Evolutionary conservation across 2,113 vertebrate species (phyloP), one percentile per base, ranked within the genome.

Genomic region (Mystacornis crossleyi): DNA sequence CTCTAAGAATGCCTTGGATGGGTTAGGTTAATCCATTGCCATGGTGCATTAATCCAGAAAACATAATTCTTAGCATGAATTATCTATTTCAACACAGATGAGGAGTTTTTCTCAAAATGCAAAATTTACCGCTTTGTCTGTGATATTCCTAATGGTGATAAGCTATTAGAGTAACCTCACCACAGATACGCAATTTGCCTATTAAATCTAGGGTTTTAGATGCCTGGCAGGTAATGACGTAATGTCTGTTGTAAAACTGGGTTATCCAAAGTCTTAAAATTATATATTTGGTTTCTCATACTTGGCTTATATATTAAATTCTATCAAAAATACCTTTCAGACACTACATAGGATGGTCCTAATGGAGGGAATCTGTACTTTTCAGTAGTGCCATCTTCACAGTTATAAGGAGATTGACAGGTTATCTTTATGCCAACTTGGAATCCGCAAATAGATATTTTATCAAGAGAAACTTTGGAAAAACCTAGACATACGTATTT

Each of bases 401-500:
- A 54, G 74, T 67, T 61, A 81, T 33, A 73, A 62, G 26, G n/a
- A 90, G 34, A 70, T 29, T 81, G 65, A 54, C 34, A 66, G 42
- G 38, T 77, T 94, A 80, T 88, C 61, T 90, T 74, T 43, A 82
- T 3, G 4, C 18, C 53, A 75, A 47, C 16, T 88, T 88, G 34
- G 36, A 78, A 81, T 58, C 19, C 0, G 0, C 48, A 81, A 89
- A 93, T 74, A 91, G 48, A 58, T 64, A 71, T 95, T 67, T 77
- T 78, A 48, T 48, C 42, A 94, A 91, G 64, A 89, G 48, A 81
- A 95, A 61, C 17, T 18, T 38, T 78, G 38, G 34, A 71, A 87
- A 79, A 90, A 67, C 6, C 7, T 61, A 73, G 50, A 33, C 33
- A 42, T 57, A 66, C 0, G 0, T 47, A 34, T 47, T 88, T 86